Evolutionary conservation across 2,888 invertebrate species (phyloP).

Genomic region (Athrips mouffetella): DNA sequence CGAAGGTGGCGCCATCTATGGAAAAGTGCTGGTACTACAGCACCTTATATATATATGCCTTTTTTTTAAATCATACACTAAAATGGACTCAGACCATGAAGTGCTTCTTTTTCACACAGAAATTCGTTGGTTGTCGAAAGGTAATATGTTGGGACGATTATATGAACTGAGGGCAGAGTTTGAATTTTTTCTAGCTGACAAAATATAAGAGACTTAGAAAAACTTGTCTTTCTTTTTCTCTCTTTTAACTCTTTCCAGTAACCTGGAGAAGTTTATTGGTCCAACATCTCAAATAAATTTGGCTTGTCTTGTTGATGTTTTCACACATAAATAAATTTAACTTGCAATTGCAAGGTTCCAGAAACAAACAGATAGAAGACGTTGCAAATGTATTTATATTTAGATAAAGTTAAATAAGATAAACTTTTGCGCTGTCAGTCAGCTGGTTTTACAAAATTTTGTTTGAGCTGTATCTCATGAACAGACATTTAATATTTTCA

Average conservation of each 20-base stretch:
- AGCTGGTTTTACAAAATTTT: no score
- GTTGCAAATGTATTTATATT: no score
- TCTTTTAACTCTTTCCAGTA: no score
- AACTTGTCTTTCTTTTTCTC: no score
- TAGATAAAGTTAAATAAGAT: no score
- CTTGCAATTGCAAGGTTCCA: constrained; percentile 18
- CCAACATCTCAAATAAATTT: constrained; percentile 16
- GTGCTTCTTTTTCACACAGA: constrained; percentile 23
- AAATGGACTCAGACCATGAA: constrained; percentile 21
- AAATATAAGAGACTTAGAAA: constrained; percentile 16
- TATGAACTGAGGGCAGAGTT: constrained; percentile 20
- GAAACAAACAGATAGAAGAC: no score
- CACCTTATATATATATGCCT: no score
- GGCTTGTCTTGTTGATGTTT: constrained; percentile 20
- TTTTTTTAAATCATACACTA: constrained; percentile 4
- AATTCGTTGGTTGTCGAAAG: constrained; percentile 23
- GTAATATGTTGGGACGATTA: constrained; percentile 22
- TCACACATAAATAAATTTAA: constrained; percentile 21
- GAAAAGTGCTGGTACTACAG: no score
- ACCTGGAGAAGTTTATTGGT: constrained; percentile 13
- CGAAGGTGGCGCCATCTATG: no score
- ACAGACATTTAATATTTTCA: no score
- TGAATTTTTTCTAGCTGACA: constrained; percentile 12
- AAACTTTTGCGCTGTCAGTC: no score
- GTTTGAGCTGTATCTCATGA: no score